Evolutionary conservation across 2,797 vertebrate genomes (phyloP).

Genomic region (Sitta carolinensis): DNA sequence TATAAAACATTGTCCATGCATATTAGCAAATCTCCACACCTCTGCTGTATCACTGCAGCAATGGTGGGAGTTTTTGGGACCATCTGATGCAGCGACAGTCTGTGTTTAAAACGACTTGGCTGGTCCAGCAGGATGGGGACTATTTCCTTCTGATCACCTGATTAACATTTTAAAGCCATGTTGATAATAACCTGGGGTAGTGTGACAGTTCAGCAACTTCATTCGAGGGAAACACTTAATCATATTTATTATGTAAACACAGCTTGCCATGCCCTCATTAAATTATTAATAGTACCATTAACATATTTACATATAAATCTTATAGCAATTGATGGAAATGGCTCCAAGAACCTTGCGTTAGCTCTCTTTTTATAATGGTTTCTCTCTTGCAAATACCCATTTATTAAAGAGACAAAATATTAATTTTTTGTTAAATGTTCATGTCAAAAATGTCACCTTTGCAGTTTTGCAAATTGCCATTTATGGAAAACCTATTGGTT

Average conservation of each 20-base stretch:
- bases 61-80: background rate
- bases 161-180: constrained; percentile 70
- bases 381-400: constrained; percentile 47
- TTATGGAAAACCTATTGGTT: constrained; percentile 38
- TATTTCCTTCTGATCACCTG: constrained; percentile 55
- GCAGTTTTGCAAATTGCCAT: constrained; percentile 52
- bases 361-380: constrained; percentile 63
- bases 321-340: constrained; percentile 68
- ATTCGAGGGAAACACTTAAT: constrained; percentile 74
- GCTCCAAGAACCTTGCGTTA: constrained; percentile 42
- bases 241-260: constrained; percentile 78
- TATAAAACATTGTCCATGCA: background rate
- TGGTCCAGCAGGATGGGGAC: background rate
- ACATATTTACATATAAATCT: constrained; percentile 78
- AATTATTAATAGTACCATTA: constrained; percentile 77
- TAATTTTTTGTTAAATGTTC: constrained; percentile 62
- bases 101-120: constrained; percentile 1
- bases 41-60: background rate
- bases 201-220: constrained; percentile 73
- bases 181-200: constrained; percentile 70
- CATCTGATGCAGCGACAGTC: rapidly evolving
- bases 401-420: constrained; percentile 66
- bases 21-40: background rate
- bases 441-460: constrained; percentile 57
- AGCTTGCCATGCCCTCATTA: constrained; percentile 74